A percentile compares a stretch with the other conserved stretches of the same genome.
Conservation (phyloP, 2,113 vertebrate genomes). For the Plectropomus leopardus region DNA sequence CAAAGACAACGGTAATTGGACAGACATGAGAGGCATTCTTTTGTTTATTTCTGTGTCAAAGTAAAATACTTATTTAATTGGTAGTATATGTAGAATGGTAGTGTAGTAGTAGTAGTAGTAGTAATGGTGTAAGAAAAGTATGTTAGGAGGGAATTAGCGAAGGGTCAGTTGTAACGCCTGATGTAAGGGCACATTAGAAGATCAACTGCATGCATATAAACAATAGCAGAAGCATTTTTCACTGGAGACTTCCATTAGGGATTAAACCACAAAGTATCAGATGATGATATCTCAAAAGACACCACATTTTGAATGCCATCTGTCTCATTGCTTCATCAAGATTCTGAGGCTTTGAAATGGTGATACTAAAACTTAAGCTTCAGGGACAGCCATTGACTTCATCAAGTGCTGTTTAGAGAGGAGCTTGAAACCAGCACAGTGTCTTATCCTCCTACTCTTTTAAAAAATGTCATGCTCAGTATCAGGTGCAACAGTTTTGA, state of each 20-base stretch:
- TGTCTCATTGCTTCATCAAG: neutral
- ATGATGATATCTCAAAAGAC: neutral
- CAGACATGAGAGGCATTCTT: neutral
- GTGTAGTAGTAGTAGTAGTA: too few species aligned
- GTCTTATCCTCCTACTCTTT: neutral
- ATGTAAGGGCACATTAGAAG: too few species aligned
- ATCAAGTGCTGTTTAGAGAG: neutral
- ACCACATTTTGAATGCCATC: neutral
- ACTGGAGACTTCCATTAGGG: neutral
- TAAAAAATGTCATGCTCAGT: neutral
- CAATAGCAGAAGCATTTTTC: neutral
- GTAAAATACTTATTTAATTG: too few species aligned
- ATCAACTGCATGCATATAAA: neutral
- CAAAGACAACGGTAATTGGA: neutral
- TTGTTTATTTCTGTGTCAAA: neutral
- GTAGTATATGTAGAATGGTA: too few species aligned
- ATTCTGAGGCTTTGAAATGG: neutral
- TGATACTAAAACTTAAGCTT: neutral
- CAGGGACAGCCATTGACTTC: neutral
- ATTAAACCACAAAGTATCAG: neutral
- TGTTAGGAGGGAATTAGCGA: too few species aligned
- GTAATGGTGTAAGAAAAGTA: too few species aligned
- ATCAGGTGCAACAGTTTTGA: neutral
- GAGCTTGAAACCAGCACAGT: neutral
- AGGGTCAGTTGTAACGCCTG: too few species aligned